phyloP scores from a whole-genome alignment of 1,140 invertebrate genomes.

The Drosophila yakuba region DNA sequence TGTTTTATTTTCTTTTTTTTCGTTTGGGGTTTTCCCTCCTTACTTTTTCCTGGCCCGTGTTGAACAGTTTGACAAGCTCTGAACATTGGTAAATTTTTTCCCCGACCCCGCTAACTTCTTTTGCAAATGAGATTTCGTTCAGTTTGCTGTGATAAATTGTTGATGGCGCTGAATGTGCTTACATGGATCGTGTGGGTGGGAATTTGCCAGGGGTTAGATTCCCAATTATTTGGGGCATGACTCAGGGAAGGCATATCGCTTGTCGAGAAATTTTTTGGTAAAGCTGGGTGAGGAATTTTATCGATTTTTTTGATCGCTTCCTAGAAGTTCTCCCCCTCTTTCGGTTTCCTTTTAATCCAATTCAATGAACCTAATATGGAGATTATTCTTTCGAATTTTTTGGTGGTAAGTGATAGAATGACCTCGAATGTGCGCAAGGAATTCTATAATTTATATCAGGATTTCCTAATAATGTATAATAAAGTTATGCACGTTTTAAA shows the following conservation, averaged over 20 bases:
- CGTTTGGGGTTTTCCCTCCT: constrained; percentile 20
- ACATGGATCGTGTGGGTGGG: constrained; percentile 56
- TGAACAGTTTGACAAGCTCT: constrained; percentile 67
- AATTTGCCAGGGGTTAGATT: constrained; percentile 25
- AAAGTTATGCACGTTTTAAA: neutral
- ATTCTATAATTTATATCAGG: constrained; percentile 8
- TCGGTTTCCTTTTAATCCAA: constrained; percentile 47
- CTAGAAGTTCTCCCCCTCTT: neutral
- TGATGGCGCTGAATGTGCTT: constrained; percentile 73
- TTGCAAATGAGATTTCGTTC: constrained; percentile 78
- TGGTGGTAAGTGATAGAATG: neutral
- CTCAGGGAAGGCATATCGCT: constrained; percentile 46
- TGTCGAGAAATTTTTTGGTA: constrained; percentile 52
- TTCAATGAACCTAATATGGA: constrained; percentile 65
- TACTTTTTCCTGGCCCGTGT: neutral
- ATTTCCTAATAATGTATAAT: neutral
- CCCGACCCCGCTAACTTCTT: constrained; percentile 21
- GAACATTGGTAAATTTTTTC: constrained; percentile 54
- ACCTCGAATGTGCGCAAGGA: constrained; percentile 5
- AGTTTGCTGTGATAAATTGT: constrained; percentile 79
- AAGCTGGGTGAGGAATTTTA: constrained; percentile 52
- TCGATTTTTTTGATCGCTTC: constrained; percentile 18
- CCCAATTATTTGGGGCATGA: constrained; percentile 18
- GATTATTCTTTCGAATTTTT: constrained; percentile 53
- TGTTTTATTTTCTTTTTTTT: constrained; percentile 28